phyloP scores from a whole-genome alignment of 2,797 vertebrate genomes.

The Buphagus erythrorhynchus region DNA sequence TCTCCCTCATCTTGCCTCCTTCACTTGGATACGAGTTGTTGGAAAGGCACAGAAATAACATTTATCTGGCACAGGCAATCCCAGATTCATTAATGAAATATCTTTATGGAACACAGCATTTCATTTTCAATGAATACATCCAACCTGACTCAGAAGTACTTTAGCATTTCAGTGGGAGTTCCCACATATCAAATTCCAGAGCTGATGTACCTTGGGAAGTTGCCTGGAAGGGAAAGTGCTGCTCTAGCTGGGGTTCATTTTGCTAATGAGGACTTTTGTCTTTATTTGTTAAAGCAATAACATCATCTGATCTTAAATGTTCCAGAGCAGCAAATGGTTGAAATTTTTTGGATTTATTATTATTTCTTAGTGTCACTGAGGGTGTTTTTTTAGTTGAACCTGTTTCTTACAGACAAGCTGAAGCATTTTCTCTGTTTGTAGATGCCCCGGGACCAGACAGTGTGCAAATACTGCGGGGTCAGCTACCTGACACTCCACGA shows the following conservation, averaged over 20 bases:
- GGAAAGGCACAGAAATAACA: not conserved
- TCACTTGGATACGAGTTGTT: not conserved
- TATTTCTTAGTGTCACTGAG: not conserved
- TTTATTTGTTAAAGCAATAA: not conserved
- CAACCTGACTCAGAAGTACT: not conserved
- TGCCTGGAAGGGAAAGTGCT: not conserved
- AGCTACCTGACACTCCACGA: conserved; percentile 92
- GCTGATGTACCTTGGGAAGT: not conserved
- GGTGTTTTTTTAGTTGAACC: not conserved
- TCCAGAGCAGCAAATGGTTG: not conserved
- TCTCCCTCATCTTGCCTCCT: not conserved
- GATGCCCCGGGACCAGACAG: conserved; percentile 87
- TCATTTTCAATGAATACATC: not conserved
- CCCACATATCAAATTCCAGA: not conserved
- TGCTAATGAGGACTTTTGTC: not conserved
- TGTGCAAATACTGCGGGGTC: conserved; percentile 89
- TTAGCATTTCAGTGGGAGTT: not conserved
- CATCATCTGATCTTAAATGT: not conserved
- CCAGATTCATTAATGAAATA: not conserved
- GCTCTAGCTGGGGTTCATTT: not conserved
- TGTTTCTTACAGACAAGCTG: not conserved
- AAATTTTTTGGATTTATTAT: not conserved
- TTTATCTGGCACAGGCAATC: not conserved
- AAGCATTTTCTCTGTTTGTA: conserved; percentile 10
- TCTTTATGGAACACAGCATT: not conserved